Conservation (phyloP, 2,797 vertebrate species). For the Ambastaia sidthimunki region DNA sequence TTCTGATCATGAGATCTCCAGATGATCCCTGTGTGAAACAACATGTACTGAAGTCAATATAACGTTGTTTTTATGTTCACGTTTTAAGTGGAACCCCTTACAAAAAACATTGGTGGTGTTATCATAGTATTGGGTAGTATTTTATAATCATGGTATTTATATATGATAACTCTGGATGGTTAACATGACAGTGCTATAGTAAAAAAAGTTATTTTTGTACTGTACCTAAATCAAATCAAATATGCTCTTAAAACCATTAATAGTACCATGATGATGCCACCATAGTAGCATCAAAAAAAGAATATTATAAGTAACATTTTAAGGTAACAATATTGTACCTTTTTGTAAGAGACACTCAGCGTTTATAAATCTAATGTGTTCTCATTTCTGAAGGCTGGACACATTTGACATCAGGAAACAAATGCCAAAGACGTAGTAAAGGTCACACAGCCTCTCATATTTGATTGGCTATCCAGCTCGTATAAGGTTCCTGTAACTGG, state of each 20-base stretch:
- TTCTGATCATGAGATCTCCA: conserved; percentile 91
- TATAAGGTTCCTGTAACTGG: conserved; percentile 5
- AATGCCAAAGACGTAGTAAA: neutral
- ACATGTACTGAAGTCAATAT: conserved; percentile 3
- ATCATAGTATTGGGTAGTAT: no score
- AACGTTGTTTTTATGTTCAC: no score
- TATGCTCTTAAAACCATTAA: no score
- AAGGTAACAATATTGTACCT: neutral
- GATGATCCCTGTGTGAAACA: conserved; percentile 78
- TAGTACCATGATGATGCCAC: no score
- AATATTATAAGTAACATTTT: neutral
- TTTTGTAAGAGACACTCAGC: neutral
- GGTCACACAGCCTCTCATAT: neutral
- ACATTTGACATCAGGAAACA: neutral
- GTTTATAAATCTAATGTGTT: neutral
- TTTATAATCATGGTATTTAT: no score
- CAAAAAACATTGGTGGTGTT: neutral
- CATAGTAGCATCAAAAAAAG: no score
- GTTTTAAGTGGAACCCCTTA: neutral
- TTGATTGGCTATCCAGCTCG: conserved; percentile 11
- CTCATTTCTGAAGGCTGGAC: neutral
- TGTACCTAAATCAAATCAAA: no score
- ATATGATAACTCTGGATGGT: no score
- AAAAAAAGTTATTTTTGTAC: no score
- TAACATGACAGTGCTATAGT: no score